phyloP scores from a whole-genome alignment of 1,140 invertebrate species.

The Papilio glaucus region DNA sequence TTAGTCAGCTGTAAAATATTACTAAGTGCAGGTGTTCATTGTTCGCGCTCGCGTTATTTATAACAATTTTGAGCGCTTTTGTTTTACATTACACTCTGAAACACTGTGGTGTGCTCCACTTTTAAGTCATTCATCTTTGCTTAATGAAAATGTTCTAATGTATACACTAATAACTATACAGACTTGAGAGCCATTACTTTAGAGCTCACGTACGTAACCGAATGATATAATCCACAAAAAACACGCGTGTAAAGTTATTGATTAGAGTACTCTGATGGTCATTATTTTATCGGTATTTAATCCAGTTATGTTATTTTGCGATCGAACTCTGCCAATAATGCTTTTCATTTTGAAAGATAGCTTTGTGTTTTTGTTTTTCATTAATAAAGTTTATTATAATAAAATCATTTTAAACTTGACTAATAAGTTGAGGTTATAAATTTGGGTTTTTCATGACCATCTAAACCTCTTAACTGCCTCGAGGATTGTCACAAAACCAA shows the following conservation, averaged over 20 bases:
- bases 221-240: not conserved
- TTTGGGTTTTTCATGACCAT: too few relatives aligned
- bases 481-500: too few relatives aligned
- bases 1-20: conserved; percentile 32
- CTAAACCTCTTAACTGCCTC: too few relatives aligned
- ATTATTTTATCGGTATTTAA: not conserved
- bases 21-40: conserved; percentile 34
- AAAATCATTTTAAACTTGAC: too few relatives aligned
- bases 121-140: conserved; percentile 16
- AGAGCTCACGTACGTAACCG: not conserved
- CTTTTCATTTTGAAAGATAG: not conserved
- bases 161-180: conserved; percentile 5
- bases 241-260: not conserved
- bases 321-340: not conserved
- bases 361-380: not conserved
- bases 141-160: conserved; percentile 16
- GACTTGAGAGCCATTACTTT: not conserved
- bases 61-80: conserved; percentile 24
- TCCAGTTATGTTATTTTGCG: conserved; percentile 10
- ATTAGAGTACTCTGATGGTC: not conserved
- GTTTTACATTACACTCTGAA: conserved; percentile 13
- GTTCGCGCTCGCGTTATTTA: conserved; percentile 32
- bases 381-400: not conserved
- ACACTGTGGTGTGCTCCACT: conserved; percentile 16
- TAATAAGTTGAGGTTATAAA: too few relatives aligned